phyloP scores from a whole-genome alignment of 2,113 vertebrate species.

The Labrus mixtus region DNA sequence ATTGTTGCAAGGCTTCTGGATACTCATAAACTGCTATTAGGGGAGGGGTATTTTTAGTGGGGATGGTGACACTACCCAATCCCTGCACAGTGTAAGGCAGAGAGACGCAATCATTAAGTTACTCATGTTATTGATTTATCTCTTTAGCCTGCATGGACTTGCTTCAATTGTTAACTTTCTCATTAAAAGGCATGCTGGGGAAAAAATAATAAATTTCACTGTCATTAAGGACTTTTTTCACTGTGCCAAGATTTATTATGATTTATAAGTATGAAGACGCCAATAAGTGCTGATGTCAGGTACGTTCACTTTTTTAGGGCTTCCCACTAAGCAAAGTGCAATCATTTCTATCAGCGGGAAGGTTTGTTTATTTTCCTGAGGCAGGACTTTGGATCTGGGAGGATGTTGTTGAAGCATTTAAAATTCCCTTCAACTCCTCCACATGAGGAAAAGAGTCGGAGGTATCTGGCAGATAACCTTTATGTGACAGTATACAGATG shows the following conservation, averaged over 20 bases:
- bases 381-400: not conserved
- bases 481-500: too few relatives aligned
- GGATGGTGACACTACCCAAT: not conserved
- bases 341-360: not conserved
- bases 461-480: not conserved
- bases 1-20: too few relatives aligned
- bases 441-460: not conserved
- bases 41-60: not conserved
- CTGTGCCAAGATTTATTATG: too few relatives aligned
- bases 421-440: not conserved
- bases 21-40: not conserved
- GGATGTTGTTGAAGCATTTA: not conserved
- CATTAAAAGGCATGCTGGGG: not conserved
- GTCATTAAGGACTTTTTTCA: not conserved
- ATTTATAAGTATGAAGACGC: too few relatives aligned
- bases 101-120: conserved; percentile 6
- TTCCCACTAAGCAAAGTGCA: not conserved
- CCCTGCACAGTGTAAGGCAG: not conserved
- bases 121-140: conserved; percentile 7
- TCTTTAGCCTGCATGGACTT: not conserved
- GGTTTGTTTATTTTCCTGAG: not conserved
- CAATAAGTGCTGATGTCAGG: too few relatives aligned
- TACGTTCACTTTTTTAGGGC: too few relatives aligned
- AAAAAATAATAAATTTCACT: not conserved
- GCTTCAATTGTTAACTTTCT: conserved; percentile 32